Evolutionary conservation across 2,888 invertebrate species (phyloP), one percentile per base, ranked within the genome.

Genomic region (Habroteleia sp.): DNA sequence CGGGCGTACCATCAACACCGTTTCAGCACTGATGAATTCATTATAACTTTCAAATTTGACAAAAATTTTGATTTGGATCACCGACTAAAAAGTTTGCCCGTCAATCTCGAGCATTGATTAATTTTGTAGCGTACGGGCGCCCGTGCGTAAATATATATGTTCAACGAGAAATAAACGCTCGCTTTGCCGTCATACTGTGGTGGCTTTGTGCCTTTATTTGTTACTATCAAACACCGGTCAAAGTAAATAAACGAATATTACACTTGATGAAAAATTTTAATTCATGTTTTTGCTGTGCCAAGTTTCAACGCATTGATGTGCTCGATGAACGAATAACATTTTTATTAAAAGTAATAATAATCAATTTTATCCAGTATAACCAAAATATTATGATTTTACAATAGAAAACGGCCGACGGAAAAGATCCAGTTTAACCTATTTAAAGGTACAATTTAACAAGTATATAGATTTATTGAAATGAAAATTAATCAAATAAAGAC

Each of bases 201-300:
- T 27, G 52, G 63, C 63, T 63, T 63, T 44, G 52, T 44, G 42
- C 37, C 50, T 31, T 48, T 56, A 50, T 68, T 58, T 50, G 48
- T 31, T 29, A 25, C 5, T 14, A 14, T 13, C 48, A 48, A 48
- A 48, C 42, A 27, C 27, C 35, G 13, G 16, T 10, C 17, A 66
- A 46, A 54, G 54, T 46, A 54, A 66, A 66, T 54, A 54, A 37
- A 44, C 20, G 65, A 20, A 37, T 54, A 66, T 46, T 54, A 46
- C 54, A 46, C 16, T 35, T 4, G 48, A 42, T 42, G 52, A 16
- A 10, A 52, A 42, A n/a, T 65, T 65, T 52, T 48, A 37, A 46
- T 62, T 52, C 29, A 20, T 44, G 35, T 52, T 44, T 65, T 35
- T 16, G 17, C 16, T 27, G 13, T 2, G 5, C 16, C 27, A 39